phyloP scores from a whole-genome alignment of 2,888 invertebrate genomes.

The Pachycephus smyrnensis region DNA sequence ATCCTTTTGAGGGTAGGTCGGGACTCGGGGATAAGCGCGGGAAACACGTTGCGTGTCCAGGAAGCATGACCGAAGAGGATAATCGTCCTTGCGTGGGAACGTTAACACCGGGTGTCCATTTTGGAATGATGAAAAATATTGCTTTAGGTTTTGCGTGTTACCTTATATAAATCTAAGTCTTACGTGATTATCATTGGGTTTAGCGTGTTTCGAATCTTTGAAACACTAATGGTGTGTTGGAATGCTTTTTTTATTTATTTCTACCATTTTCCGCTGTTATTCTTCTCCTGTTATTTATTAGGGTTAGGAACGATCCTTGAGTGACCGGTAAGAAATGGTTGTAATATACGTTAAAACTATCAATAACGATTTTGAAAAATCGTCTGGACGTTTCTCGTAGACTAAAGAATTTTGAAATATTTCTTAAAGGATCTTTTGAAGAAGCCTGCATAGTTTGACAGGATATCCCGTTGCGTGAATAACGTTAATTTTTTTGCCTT shows the following conservation, averaged over 20 bases:
- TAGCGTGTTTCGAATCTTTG: neutral
- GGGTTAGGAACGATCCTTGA: neutral
- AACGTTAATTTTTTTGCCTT: neutral
- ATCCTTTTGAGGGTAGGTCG: neutral
- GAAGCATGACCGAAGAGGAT: neutral
- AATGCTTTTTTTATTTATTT: neutral
- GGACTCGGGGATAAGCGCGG: neutral
- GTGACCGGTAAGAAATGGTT: neutral
- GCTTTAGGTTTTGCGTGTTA: neutral
- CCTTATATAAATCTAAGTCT: neutral
- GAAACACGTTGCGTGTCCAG: neutral
- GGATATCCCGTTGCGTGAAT: neutral
- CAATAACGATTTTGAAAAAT: neutral
- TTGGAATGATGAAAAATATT: neutral
- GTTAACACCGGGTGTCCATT: neutral
- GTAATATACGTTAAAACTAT: neutral
- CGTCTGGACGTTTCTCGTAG: neutral
- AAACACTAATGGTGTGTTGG: neutral
- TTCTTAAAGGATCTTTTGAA: neutral
- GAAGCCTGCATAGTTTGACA: neutral
- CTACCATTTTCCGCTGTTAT: neutral
- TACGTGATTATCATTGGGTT: neutral
- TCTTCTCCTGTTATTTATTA: neutral
- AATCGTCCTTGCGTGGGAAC: neutral
- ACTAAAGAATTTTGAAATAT: neutral